phyloP scores from a whole-genome alignment of 64 coral and sea anemone species.

The Platygyra sinensis region DNA sequence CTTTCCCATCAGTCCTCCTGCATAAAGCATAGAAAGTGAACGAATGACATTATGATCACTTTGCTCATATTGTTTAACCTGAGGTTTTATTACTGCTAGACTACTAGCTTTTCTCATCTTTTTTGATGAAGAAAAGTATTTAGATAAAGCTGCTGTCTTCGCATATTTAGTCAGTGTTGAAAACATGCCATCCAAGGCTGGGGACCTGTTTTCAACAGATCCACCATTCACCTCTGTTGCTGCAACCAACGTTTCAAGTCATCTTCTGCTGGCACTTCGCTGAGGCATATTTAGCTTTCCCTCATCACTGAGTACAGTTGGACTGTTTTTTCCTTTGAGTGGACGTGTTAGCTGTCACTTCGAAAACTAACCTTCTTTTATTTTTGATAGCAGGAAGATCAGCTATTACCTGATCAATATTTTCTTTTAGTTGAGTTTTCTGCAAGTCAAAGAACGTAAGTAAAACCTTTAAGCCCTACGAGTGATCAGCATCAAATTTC shows the following conservation, averaged over 20 bases:
- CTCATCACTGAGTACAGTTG: slow-evolving; percentile 3
- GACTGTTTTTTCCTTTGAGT: slow-evolving; percentile 21
- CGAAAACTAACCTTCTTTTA: not conserved
- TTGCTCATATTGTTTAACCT: slow-evolving; percentile 29
- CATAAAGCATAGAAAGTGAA: slow-evolving; percentile 62
- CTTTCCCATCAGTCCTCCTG: slow-evolving; percentile 56
- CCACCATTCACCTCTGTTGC: slow-evolving; percentile 61
- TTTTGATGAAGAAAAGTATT: slow-evolving; percentile 9
- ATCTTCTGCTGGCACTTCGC: slow-evolving; percentile 5
- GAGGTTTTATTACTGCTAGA: not conserved
- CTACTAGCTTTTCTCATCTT: slow-evolving; percentile 30
- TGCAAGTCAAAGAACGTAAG: not conserved
- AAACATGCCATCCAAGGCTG: slow-evolving; percentile 52
- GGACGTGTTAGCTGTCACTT: slow-evolving; percentile 20
- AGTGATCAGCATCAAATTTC: too few species aligned
- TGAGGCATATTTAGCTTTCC: not conserved
- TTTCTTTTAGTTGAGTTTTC: not conserved
- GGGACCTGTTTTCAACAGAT: slow-evolving; percentile 35
- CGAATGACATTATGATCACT: slow-evolving; percentile 48
- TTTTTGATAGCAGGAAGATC: not conserved
- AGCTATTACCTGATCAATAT: not conserved
- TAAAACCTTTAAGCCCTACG: too few species aligned
- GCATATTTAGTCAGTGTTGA: slow-evolving; percentile 26
- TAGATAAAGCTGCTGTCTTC: not conserved
- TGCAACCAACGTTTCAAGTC: slow-evolving; percentile 23